These are phyloP conservation scores for Tetragnatha versicolor DNA, from an alignment of 1,140 invertebrate genomes.

Conservation along the genomic window DNA sequence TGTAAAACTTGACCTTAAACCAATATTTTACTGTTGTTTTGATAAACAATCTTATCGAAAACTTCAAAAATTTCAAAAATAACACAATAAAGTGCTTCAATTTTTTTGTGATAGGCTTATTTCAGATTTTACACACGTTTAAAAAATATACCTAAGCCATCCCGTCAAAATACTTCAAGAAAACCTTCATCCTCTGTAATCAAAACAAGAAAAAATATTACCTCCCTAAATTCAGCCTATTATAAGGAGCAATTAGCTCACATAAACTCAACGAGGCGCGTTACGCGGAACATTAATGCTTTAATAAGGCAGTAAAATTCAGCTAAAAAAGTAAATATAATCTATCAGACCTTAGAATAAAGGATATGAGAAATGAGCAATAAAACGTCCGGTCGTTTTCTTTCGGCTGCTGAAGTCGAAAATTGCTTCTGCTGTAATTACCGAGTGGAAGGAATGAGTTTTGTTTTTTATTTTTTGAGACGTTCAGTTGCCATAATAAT, in stretches of 20 bases:
- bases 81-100: too few relatives aligned
- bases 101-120: too few relatives aligned
- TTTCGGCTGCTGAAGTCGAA: not conserved
- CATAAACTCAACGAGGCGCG: not conserved
- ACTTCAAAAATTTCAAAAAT: too few relatives aligned
- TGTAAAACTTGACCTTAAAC: too few relatives aligned
- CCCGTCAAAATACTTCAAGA: too few relatives aligned
- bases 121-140: too few relatives aligned
- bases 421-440: slow-evolving; percentile 16
- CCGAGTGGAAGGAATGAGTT: not conserved
- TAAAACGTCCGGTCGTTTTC: not conserved
- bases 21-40: too few relatives aligned
- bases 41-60: too few relatives aligned
- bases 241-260: not conserved
- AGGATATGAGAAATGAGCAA: slow-evolving; percentile 12
- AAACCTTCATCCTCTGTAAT: too few relatives aligned
- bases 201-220: too few relatives aligned
- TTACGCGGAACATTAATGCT: not conserved
- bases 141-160: too few relatives aligned
- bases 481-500: slow-evolving; percentile 11
- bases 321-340: not conserved
- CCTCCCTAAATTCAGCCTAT: too few relatives aligned
- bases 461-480: slow-evolving; percentile 5
- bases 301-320: not conserved
- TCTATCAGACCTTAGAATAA: not conserved